Base-by-base conservation (phyloP, 2,797 vertebrate genomes). In the Orestias chungarensis region DNA sequence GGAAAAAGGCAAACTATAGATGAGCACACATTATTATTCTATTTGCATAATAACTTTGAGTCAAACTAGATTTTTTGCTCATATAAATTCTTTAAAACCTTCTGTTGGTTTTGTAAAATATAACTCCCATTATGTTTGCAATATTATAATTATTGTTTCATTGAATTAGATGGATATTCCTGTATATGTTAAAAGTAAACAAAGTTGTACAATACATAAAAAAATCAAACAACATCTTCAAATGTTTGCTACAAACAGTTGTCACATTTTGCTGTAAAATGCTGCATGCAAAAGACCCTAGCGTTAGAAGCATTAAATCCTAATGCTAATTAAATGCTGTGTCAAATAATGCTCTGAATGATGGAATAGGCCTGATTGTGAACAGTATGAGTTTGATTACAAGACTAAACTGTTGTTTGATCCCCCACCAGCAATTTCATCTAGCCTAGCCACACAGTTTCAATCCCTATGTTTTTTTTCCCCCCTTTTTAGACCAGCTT, bases 361-460 rank as follows among this genome's bases (percentile, higher is more conserved):
- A 83, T 82, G 82, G 88, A 90, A 86, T 68, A 62, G 79, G 72
- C 68, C 79, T 90, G 87, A 90, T 89, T 89, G 85, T 84, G 87
- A 90, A 86, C 86, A 87, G 84, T 87, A 43, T 80, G 86, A 82
- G 78, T 84, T 85, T 91, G 89, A 89, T 90, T 91, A 78, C 87
- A 74, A 20, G 50, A 83, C 78, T 81, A 80, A 89, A 84, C 80
- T 81, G 75, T 78, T 72, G 74, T 59, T 42, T 55, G 82, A 85
- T 83, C 83, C 78, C 82, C 84, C 35, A 76, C 77, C 74, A 79
- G 73, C 75, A 79, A 35, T 82, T 79, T 76, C 74, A 68, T 57
- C 31, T 1, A 67, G 52, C 77, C 70, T 35, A 71, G 67, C 68
- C 69, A 29, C 66, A 68, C 54, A 65, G 54, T 59, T 31, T 40